These are phyloP conservation scores for Enteromius anoplus DNA, from an alignment of 2,797 vertebrate genomes.

Conservation along the genomic window DNA sequence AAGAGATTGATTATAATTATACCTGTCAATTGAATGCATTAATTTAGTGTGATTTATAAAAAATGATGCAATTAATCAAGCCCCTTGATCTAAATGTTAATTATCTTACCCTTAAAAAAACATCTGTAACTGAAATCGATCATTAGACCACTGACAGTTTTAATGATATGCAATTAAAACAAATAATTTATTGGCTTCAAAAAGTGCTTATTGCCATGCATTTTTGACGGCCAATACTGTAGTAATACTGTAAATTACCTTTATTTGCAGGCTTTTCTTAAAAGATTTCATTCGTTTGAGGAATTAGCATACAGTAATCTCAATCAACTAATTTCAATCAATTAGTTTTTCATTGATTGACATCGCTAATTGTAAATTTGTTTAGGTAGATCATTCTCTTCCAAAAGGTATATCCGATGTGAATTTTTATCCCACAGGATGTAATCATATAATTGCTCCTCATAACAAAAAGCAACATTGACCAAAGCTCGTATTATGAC, in stretches of 20 bases:
- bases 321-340: background rate
- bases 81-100: background rate
- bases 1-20: background rate
- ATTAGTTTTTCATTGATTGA: background rate
- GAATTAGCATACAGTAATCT: background rate
- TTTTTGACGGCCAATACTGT: too few relatives aligned
- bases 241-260: background rate
- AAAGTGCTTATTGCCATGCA: background rate
- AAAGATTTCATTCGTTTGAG: background rate
- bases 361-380: background rate
- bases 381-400: constrained; percentile 1
- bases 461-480: constrained; percentile 15
- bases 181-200: background rate
- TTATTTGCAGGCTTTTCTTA: background rate
- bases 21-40: constrained; percentile 6
- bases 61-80: background rate
- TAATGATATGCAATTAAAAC: constrained; percentile 13
- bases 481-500: constrained; percentile 19
- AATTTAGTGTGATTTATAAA: background rate
- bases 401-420: background rate
- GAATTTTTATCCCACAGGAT: background rate
- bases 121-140: background rate
- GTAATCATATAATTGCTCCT: constrained; percentile 27
- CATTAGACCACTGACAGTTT: background rate
- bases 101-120: background rate